Conservation (phyloP, 2,113 vertebrate genomes). For the Saimiri boliviensis region DNA sequence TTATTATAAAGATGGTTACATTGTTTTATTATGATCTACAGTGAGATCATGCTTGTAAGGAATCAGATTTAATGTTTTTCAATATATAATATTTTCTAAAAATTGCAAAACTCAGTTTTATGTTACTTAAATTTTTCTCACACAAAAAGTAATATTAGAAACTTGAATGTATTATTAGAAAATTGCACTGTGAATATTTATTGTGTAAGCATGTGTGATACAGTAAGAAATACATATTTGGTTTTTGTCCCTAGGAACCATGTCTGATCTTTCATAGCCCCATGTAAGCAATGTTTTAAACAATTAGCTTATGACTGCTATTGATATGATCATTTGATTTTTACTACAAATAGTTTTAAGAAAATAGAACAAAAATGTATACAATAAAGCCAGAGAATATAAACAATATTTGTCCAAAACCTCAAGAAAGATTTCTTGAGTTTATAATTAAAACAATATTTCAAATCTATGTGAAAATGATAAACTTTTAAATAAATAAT, state of each 20-base stretch:
- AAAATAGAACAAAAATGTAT: not conserved
- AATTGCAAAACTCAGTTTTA: not conserved
- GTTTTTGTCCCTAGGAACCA: not conserved
- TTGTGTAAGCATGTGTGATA: not conserved
- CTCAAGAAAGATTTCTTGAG: not conserved
- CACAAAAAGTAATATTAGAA: not conserved
- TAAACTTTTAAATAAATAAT: not conserved
- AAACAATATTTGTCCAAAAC: not conserved
- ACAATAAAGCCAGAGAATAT: not conserved
- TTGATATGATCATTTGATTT: not conserved
- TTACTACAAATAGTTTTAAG: not conserved
- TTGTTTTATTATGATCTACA: conserved; percentile 26
- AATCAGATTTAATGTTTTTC: conserved; percentile 8
- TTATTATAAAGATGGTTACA: conserved; percentile 27
- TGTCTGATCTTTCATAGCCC: not conserved
- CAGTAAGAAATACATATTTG: not conserved
- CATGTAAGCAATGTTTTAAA: not conserved
- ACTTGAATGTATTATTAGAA: not conserved
- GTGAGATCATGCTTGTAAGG: conserved; percentile 2
- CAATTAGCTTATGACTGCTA: not conserved
- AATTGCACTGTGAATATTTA: not conserved
- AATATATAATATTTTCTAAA: not conserved
- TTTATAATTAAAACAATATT: not conserved
- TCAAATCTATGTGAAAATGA: not conserved
- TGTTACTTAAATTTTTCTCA: not conserved